Base-by-base conservation (phyloP, 1,140 invertebrate species). In the Papilio aristodemus region DNA sequence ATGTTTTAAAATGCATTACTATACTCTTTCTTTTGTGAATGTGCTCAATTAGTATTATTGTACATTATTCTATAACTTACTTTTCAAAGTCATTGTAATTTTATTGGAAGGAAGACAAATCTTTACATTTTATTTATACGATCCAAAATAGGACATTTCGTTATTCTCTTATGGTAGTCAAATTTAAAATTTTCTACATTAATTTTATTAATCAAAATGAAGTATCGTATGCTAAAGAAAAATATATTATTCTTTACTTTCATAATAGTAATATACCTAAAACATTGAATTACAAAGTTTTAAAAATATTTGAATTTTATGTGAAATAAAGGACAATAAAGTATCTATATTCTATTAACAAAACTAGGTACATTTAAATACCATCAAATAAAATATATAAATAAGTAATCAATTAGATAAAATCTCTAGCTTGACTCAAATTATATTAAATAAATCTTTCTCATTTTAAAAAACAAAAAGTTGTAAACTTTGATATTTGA, bases 331-430 rank as follows among this genome's bases (percentile, higher is more conserved):
- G 22, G 11, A 54, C 9, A 19, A 54, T 54, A 54, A 54, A 9
- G 22, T 25, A 54, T 9, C 2, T 54, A 54, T 54, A 25, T 22
- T 22, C 9, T 25, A 22, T 54, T 54, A 54, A 54, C 19, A 54
- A 22, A 11, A 54, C 46, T 11, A 22, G 11, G 46, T 54, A 13
- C 11, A 54, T 22, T 50, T 22, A 10, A 22, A 22, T 22, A 50
- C 8, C 4, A 11, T 50, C 1, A 50, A 5, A 7, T 46, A 19
- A 43, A 17, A 17, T 46, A 19, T 14, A 54, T 32, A 54, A 54
- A 22, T 54, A 54, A 22, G 22, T 54, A 54, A 11, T 54, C 46
- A 25, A 22, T 54, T 54, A 17, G 46, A 54, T 50, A 50, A 22
- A 50, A 22, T 22, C 19, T 11, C 9, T 8, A 50, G 3, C 19